phyloP scores from a whole-genome alignment of 2,888 invertebrate genomes.

The Hylaea fasciaria region DNA sequence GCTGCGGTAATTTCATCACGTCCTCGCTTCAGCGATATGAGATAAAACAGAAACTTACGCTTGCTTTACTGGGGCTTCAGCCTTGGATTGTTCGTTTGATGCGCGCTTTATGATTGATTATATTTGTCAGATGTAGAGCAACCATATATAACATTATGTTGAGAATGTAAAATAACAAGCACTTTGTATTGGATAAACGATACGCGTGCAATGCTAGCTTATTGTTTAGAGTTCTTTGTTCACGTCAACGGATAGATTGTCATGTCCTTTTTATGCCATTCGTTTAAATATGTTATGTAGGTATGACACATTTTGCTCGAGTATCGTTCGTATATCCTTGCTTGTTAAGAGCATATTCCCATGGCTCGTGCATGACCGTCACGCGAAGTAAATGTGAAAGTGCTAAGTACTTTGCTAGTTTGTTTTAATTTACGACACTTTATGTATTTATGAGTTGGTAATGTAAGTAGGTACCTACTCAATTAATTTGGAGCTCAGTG shows the following conservation, averaged over 20 bases:
- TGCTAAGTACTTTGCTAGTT: neutral
- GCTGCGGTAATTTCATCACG: slow-evolving; percentile 62
- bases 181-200: slow-evolving; percentile 28
- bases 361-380: slow-evolving; percentile 56
- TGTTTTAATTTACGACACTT: slow-evolving; percentile 1
- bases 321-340: slow-evolving; percentile 34
- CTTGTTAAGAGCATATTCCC: slow-evolving; percentile 34
- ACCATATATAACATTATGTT: slow-evolving; percentile 1
- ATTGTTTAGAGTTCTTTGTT: slow-evolving; percentile 35
- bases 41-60: slow-evolving; percentile 46
- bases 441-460: no score
- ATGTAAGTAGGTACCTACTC: no score
- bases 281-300: no score
- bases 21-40: slow-evolving; percentile 42
- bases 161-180: slow-evolving; percentile 13
- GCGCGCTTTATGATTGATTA: slow-evolving; percentile 24
- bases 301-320: slow-evolving; percentile 18
- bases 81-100: slow-evolving; percentile 45
- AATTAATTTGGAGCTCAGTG: no score
- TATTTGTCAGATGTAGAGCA: slow-evolving; percentile 24
- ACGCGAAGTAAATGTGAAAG: slow-evolving; percentile 72
- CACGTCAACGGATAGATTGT: slow-evolving; percentile 27
- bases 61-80: slow-evolving; percentile 46
- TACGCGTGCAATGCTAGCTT: slow-evolving; percentile 22
- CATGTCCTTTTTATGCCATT: slow-evolving; percentile 30